phyloP scores from a whole-genome alignment of 1,140 invertebrate genomes.

The Tetramorium parvispinum region DNA sequence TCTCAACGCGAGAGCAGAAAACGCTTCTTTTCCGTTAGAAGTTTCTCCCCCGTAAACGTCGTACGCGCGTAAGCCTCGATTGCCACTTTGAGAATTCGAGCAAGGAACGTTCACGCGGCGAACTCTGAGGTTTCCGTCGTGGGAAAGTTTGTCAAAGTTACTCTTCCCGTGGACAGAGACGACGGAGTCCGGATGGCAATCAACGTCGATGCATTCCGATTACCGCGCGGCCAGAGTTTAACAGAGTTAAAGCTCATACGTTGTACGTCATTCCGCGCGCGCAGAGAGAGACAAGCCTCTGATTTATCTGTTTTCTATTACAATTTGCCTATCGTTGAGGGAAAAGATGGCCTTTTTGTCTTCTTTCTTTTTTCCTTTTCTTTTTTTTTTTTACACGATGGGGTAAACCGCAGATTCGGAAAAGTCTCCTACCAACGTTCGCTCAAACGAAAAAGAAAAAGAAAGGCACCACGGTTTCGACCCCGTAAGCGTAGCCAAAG shows the following conservation, averaged over 20 bases:
- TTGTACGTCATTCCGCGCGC: slow-evolving; percentile 68
- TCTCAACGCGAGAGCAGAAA: slow-evolving; percentile 63
- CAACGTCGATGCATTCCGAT: slow-evolving; percentile 70
- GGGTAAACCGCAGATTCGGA: slow-evolving; percentile 70
- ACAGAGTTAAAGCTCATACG: slow-evolving; percentile 55
- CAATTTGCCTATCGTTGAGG: slow-evolving; percentile 69
- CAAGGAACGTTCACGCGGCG: slow-evolving; percentile 1
- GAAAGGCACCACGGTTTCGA: slow-evolving; percentile 76
- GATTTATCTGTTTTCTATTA: slow-evolving; percentile 59
- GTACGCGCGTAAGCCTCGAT: slow-evolving; percentile 30
- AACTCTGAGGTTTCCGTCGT: not conserved
- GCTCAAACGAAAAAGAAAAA: slow-evolving; percentile 75
- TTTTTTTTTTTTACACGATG: slow-evolving; percentile 66
- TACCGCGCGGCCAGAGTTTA: slow-evolving; percentile 63
- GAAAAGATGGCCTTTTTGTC: slow-evolving; percentile 66
- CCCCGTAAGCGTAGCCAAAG: slow-evolving; percentile 84
- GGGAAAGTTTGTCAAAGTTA: slow-evolving; percentile 9
- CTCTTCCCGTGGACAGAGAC: slow-evolving; percentile 4
- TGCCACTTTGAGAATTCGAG: slow-evolving; percentile 36
- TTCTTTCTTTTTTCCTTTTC: slow-evolving; percentile 45
- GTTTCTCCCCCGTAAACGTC: not conserved
- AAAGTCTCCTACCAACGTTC: slow-evolving; percentile 66
- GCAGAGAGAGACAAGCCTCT: slow-evolving; percentile 63
- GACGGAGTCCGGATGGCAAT: slow-evolving; percentile 23
- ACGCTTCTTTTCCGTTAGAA: slow-evolving; percentile 19